Evolutionary conservation across 2,797 vertebrate species (phyloP), one percentile per base, ranked within the genome.

Genomic region (Numenius phaeopus): DNA sequence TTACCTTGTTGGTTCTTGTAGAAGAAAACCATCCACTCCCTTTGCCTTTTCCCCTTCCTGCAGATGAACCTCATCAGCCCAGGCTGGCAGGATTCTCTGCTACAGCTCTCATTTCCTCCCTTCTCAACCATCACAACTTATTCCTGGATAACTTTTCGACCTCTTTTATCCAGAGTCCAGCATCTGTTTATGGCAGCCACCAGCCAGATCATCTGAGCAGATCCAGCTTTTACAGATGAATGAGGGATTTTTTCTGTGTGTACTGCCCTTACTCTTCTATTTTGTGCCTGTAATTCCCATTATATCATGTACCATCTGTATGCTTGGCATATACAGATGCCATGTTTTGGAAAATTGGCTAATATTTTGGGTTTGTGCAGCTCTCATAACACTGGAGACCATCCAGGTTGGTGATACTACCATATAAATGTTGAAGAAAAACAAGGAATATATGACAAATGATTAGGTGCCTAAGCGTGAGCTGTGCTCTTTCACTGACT

Each of bases 271-370:
- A 34, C 30, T n/a, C 49, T 55, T 57, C 69, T 71, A 15, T 88
- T 87, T 83, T 76, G 39, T 90, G 86, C 73, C 77, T 79, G 62
- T 22, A 76, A 66, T 90, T 94, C 80, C 88, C 66, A 19, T 75
- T 67, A 30, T 11, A 67, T 76, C 80, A 69, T 5, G 7, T 17
- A 76, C 95, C 66, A 89, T 95, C 94, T 96, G 88, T 23, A 84
- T 66, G 46, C 73, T 58, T 90, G 94, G 89, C 88, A 84, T 92
- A 87, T 92, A 79, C 88, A 92, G 92, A 79, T 83, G 90, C 76
- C 66, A 34, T 47, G 42, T 72, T 91, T 92, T 61, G 62, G 72
- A 89, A 92, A 84, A 94, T 26, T 37, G 86, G 72, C 58, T 84
- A 64, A 62, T 90, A 75, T 79, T 58, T 83, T 58, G 80, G 70